Base-by-base conservation (phyloP, 2,888 invertebrate genomes). In the Mycalesis mineus region DNA sequence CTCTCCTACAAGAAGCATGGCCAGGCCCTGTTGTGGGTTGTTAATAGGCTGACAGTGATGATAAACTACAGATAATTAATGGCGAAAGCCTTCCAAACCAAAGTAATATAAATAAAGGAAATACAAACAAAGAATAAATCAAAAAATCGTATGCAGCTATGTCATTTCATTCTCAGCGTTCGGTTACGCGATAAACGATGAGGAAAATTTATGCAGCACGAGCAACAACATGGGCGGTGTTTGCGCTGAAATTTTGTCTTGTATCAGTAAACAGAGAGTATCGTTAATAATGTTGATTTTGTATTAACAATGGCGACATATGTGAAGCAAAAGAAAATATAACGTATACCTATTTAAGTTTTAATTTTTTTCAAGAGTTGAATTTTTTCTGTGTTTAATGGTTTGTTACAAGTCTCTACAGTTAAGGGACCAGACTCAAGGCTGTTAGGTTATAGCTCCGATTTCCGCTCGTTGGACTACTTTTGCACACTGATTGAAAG, bases 161-260 rank as follows among this genome's bases (percentile, higher is more conserved):
- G 49, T 41, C 51, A 51, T 40, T 51, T 29, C 9, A 41, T 29
- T 41, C 41, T 31, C 40, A 15, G 51, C 15, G 41, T 15, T 51
- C 41, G 31, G 14, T 31, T 31, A 31, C 33, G 33, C 40, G 40
- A 40, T 51, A 41, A 11, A 51, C 31, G 40, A 41, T 15, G 15
- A 14, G 33, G 47, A 33, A 47, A 47, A 47, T 47, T 14, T 47
- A 47, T 47, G 47, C 47, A 47, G 33, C 47, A 47, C 33, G 33
- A 15, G 47, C 14, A 33, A 47, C 31, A 47, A 47, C 47, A 47
- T 47, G 44, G 44, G 8, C n/a, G 14, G 45, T 9, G 31, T 7
- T 39, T 31, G 47, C 15, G 31, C 31, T 15, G 47, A 47, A 31
- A 33, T 47, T 15, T 33, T 33, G 33, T 47, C 11, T 47, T 33